Percentiles rank a stretch among this genome's conserved stretches.
Conservation (phyloP, 2,113 vertebrate genomes). For the Forbesichthys papilliferus region DNA sequence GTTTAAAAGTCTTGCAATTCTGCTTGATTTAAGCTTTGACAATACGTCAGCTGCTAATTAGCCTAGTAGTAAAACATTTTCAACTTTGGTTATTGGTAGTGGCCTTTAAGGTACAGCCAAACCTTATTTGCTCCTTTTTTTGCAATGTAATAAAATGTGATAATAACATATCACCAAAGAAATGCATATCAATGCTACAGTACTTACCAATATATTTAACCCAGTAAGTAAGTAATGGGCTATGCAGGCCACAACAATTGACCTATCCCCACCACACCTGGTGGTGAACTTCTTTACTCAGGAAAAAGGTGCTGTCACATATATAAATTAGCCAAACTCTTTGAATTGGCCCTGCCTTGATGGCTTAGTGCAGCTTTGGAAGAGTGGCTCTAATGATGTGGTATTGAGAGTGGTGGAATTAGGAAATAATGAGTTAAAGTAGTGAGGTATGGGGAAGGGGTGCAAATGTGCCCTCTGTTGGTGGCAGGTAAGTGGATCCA, state of each 20-base stretch:
- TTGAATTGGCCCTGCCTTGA: not conserved
- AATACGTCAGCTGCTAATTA: too few relatives aligned
- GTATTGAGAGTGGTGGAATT: conserved; percentile 13
- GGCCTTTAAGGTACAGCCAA: not conserved
- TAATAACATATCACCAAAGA: not conserved
- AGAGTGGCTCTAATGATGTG: conserved; percentile 10
- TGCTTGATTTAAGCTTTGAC: too few relatives aligned
- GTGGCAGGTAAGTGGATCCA: conserved; percentile 70
- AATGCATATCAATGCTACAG: not conserved
- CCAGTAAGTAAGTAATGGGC: not conserved
- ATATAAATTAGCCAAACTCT: not conserved
- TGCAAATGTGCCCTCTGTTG: conserved; percentile 74
- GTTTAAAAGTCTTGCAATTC: too few relatives aligned
- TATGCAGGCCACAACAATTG: too few relatives aligned
- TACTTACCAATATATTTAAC: not conserved
- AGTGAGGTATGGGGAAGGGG: conserved; percentile 66
- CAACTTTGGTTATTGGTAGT: not conserved
- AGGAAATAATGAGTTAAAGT: conserved; percentile 14
- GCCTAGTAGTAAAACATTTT: too few relatives aligned
- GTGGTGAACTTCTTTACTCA: too few relatives aligned
- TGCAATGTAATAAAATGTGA: too few relatives aligned
- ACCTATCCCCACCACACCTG: too few relatives aligned
- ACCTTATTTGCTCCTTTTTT: not conserved
- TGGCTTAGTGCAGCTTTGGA: conserved; percentile 7
- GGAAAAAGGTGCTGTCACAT: not conserved